Conservation (phyloP, 2,888 invertebrate species). For the Keiferia lycopersicella region DNA sequence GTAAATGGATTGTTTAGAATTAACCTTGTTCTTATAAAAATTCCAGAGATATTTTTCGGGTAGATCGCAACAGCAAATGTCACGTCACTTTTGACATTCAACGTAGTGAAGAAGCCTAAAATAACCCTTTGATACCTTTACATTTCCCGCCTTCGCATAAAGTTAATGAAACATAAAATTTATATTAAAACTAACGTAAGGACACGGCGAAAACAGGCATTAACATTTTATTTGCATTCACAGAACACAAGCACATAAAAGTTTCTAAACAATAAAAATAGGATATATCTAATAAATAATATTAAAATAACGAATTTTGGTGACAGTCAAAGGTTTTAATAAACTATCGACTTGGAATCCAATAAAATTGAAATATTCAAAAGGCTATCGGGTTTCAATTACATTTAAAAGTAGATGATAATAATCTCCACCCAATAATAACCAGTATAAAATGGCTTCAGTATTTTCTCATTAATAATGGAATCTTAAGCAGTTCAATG, state of each 20-base stretch:
- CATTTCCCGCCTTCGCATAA: slow-evolving; percentile 39
- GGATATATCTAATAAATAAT: not conserved
- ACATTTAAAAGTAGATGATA: slow-evolving; percentile 49
- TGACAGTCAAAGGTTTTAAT: slow-evolving; percentile 29
- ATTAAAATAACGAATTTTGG: slow-evolving; percentile 21
- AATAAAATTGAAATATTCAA: slow-evolving; percentile 39
- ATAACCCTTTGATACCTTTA: slow-evolving; percentile 5
- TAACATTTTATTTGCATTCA: not conserved
- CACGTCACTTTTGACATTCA: slow-evolving; percentile 5
- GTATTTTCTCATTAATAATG: slow-evolving; percentile 13
- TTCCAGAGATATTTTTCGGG: not conserved
- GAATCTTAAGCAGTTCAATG: slow-evolving; percentile 35
- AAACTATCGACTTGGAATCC: slow-evolving; percentile 32
- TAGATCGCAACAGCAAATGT: not conserved
- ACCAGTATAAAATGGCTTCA: slow-evolving; percentile 31
- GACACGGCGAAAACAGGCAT: not conserved
- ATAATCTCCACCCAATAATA: slow-evolving; percentile 39
- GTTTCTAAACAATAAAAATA: slow-evolving; percentile 14
- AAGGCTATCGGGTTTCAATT: slow-evolving; percentile 63
- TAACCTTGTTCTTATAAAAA: not conserved
- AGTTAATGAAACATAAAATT: too few relatives aligned
- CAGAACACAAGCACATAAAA: not conserved
- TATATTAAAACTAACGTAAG: not conserved
- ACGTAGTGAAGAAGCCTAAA: not conserved
- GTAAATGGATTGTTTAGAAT: not conserved